Evolutionary conservation across 2,113 vertebrate genomes (phyloP).

Genomic region (Proteles cristata): DNA sequence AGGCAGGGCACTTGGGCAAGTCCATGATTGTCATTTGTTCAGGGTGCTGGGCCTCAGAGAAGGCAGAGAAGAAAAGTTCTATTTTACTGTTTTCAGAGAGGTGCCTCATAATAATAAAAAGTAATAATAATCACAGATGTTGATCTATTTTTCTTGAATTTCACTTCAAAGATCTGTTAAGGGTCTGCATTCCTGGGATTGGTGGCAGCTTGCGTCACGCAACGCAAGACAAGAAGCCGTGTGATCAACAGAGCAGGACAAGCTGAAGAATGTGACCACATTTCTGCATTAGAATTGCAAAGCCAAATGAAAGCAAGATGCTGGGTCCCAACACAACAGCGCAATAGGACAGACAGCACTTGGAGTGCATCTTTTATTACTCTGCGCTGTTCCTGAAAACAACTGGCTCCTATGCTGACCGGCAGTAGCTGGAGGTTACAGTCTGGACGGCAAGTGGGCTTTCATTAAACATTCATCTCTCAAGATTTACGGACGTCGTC

Average conservation of each 20-base stretch:
- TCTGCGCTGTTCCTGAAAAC: neutral
- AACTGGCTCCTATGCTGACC: constrained; percentile 33
- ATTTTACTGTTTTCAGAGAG: neutral
- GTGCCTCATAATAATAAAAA: neutral
- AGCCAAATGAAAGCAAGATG: constrained; percentile 62
- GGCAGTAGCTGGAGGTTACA: constrained; percentile 64
- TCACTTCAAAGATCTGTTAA: neutral
- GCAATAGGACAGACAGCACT: constrained; percentile 6
- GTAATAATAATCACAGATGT: neutral
- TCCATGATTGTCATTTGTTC: neutral
- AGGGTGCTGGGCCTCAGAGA: neutral
- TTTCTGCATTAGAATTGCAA: constrained; percentile 10
- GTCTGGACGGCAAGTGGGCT: neutral
- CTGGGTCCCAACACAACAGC: neutral
- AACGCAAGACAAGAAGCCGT: neutral
- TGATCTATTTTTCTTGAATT: constrained; percentile 50
- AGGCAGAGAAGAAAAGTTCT: neutral
- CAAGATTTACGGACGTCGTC: neutral
- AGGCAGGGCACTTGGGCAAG: neutral
- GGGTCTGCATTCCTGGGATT: neutral
- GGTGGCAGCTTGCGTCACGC: neutral
- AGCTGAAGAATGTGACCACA: neutral
- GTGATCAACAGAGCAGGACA: neutral
- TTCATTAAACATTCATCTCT: neutral
- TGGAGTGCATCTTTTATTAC: neutral